Conservation (phyloP, 2,888 invertebrate species). For the Cerastis leucographa region DNA sequence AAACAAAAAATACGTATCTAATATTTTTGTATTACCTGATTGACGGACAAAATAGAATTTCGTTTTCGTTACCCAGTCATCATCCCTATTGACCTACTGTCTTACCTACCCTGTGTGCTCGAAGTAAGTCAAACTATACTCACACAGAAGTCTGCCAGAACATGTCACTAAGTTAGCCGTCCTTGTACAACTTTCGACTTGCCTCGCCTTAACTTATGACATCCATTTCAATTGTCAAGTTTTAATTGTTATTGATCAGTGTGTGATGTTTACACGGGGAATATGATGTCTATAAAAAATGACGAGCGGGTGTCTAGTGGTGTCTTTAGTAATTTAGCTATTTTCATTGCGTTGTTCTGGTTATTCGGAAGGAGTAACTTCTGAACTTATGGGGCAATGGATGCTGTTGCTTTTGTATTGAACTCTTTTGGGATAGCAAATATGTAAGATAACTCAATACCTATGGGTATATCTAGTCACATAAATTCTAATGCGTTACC, state of each 20-base stretch:
- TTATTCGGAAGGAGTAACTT: neutral
- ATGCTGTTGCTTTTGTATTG: neutral
- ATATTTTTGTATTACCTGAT: too few species aligned
- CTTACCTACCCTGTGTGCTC: neutral
- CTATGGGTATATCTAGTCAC: neutral
- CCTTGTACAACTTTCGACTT: slow-evolving; percentile 69
- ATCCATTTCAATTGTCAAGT: slow-evolving; percentile 74
- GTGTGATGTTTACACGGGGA: slow-evolving; percentile 25
- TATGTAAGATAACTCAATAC: neutral
- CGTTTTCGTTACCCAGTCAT: too few species aligned
- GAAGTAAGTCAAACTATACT: slow-evolving; percentile 58
- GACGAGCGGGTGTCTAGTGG: neutral
- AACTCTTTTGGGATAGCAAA: neutral
- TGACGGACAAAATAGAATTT: too few species aligned
- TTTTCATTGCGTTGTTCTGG: neutral
- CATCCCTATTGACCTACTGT: slow-evolving; percentile 47
- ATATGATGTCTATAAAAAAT: slow-evolving; percentile 17
- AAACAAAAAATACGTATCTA: too few species aligned
- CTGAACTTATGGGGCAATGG: neutral
- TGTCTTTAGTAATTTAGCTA: neutral
- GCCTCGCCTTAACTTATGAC: slow-evolving; percentile 69
- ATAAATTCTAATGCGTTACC: neutral
- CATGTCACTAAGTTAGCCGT: slow-evolving; percentile 70
- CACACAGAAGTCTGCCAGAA: slow-evolving; percentile 40
- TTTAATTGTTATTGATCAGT: slow-evolving; percentile 70